phyloP scores from a whole-genome alignment of 2,888 invertebrate genomes.

The Agrochola lota region DNA sequence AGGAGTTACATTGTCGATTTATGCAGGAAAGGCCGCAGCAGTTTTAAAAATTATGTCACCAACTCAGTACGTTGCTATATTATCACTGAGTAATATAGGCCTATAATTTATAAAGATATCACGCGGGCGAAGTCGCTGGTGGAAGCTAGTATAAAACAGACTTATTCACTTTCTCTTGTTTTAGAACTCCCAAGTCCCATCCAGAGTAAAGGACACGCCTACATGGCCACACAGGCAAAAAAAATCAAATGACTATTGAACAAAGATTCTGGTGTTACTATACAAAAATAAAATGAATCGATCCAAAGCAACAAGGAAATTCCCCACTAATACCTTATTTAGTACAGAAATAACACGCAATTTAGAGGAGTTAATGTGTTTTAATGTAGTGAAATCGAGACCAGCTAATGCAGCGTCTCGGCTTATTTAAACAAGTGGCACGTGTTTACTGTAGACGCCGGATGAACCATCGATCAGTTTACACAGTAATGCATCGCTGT shows the following conservation, averaged over 20 bases:
- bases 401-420: slow-evolving; percentile 87
- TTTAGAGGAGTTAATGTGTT: slow-evolving; percentile 89
- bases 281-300: slow-evolving; percentile 19
- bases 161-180: background rate
- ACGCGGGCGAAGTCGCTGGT: too few species aligned
- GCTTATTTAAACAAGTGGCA: slow-evolving; percentile 90
- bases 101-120: too few species aligned
- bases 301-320: slow-evolving; percentile 63
- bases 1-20: too few species aligned
- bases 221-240: background rate
- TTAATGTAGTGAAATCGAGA: slow-evolving; percentile 90
- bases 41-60: too few species aligned
- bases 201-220: too few species aligned
- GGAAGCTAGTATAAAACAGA: background rate
- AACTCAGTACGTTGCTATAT: too few species aligned
- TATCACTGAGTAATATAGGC: too few species aligned
- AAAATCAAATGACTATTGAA: background rate
- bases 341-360: slow-evolving; percentile 85
- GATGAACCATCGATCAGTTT: slow-evolving; percentile 89
- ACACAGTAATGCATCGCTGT: slow-evolving; percentile 87
- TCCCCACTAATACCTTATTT: slow-evolving; percentile 72
- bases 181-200: background rate
- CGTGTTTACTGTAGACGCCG: slow-evolving; percentile 88
- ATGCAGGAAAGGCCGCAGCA: too few species aligned
- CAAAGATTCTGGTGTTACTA: background rate